A percentile compares a stretch with the other conserved stretches of the same genome.
These are phyloP conservation scores for Catocala sponsa DNA, from an alignment of 2,888 invertebrate species.

Conservation along the genomic window DNA sequence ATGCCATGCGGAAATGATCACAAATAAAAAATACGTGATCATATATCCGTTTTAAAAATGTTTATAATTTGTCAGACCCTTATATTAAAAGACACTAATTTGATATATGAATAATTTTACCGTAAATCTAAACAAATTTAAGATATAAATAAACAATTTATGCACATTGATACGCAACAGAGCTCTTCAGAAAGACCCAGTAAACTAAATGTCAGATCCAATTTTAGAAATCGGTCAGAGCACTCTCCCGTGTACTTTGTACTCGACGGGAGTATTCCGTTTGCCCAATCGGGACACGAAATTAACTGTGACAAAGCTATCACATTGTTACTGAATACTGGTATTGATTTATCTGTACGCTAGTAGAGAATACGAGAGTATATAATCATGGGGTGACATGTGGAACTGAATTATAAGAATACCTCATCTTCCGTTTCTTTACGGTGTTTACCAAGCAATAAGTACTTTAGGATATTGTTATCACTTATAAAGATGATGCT, in stretches of 20 bases:
- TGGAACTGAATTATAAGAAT: no score
- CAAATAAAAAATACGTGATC: no score
- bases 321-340: neutral
- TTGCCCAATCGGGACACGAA: slow-evolving; percentile 23
- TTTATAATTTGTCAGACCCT: no score
- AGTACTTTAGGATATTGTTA: no score
- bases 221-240: slow-evolving; percentile 78
- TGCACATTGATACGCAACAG: slow-evolving; percentile 23
- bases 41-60: no score
- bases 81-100: no score
- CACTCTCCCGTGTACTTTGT: slow-evolving; percentile 56
- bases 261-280: slow-evolving; percentile 52
- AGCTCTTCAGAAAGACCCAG: slow-evolving; percentile 52
- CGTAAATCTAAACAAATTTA: neutral
- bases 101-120: neutral
- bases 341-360: neutral
- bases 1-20: no score
- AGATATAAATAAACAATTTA: slow-evolving; percentile 1
- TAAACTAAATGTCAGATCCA: slow-evolving; percentile 71
- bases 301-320: slow-evolving; percentile 33
- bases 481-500: no score
- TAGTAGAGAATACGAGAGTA: no score
- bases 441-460: no score
- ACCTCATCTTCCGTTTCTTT: no score
- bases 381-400: no score